Conservation (phyloP, 37 sponge, comb jelly and placozoan species). For the Chondrilla cf. caribensis region DNA sequence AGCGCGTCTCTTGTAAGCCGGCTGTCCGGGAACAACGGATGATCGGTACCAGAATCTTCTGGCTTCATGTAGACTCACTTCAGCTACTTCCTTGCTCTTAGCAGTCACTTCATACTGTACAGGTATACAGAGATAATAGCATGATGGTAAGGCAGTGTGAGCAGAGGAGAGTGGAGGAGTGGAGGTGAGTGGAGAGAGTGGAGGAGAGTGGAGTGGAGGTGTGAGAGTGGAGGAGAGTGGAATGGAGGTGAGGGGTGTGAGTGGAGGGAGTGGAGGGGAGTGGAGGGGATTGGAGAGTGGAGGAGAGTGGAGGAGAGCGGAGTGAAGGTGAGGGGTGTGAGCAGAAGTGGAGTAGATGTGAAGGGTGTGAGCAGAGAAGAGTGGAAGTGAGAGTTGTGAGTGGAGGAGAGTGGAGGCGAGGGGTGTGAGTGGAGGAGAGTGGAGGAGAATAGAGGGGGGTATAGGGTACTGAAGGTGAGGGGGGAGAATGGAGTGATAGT, state of each 20-base stretch:
- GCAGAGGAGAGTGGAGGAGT: no score
- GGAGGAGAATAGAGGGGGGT: background rate
- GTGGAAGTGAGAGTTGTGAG: no score
- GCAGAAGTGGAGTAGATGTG: background rate
- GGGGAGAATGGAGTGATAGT: no score
- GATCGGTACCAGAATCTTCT: slow-evolving; percentile 48
- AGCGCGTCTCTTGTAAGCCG: background rate
- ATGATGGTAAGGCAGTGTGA: background rate
- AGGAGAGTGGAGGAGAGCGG: background rate
- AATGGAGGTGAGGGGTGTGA: background rate
- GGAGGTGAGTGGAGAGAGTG: background rate
- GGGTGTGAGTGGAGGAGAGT: background rate
- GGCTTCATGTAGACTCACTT: background rate
- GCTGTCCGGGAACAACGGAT: slow-evolving; percentile 34
- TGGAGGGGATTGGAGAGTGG: background rate
- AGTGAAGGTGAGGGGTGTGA: background rate
- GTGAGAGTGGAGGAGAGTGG: background rate
- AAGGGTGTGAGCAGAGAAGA: background rate
- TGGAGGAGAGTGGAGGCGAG: no score
- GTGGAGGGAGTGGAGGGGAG: background rate
- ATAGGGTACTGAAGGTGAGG: no score
- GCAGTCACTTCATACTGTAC: background rate
- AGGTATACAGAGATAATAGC: no score
- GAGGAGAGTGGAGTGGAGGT: background rate
- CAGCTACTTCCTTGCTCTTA: background rate